Conservation (phyloP, 2,888 invertebrate genomes). For the Corbicula japonica region DNA sequence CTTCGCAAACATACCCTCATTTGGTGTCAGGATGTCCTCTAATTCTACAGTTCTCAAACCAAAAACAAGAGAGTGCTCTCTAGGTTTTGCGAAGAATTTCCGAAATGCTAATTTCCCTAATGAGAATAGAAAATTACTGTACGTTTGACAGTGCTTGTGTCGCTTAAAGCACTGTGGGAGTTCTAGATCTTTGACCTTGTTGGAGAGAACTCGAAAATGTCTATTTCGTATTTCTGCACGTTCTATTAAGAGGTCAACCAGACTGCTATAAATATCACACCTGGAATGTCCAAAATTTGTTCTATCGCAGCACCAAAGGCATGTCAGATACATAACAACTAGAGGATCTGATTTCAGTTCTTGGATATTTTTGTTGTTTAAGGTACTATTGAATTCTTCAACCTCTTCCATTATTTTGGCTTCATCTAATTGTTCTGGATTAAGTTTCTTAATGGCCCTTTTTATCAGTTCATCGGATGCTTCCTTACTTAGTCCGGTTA, state of each 20-base stretch:
- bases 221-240: neutral
- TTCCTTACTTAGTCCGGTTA: neutral
- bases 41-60: neutral
- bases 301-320: neutral
- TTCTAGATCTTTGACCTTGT: neutral
- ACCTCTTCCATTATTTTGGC: neutral
- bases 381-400: neutral
- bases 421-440: neutral
- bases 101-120: conserved; percentile 1
- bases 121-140: neutral
- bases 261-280: neutral
- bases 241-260: neutral
- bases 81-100: neutral
- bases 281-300: neutral
- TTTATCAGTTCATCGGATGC: neutral
- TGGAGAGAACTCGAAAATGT: neutral
- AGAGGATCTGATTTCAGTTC: neutral
- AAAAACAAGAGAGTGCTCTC: neutral
- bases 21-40: neutral
- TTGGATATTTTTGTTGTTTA: neutral
- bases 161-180: neutral
- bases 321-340: neutral
- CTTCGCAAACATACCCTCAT: neutral
- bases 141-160: neutral
- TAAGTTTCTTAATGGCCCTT: neutral